These are phyloP conservation scores for Proales similis DNA, from an alignment of 1,140 invertebrate genomes.

Conservation along the genomic window DNA sequence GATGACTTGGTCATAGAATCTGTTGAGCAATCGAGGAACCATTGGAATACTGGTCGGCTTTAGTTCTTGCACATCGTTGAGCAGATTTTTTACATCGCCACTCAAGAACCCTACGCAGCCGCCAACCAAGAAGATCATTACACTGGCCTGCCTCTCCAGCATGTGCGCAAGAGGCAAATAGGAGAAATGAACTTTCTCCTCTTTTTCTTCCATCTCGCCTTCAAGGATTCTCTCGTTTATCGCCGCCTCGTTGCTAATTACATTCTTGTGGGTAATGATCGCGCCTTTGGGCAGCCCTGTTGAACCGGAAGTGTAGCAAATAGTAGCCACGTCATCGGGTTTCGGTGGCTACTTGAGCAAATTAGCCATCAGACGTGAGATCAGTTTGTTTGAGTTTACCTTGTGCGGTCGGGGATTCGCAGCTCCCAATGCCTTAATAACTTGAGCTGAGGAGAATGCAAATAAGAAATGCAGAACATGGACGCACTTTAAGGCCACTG, in stretches of 20 bases:
- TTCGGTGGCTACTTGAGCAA: slow-evolving; percentile 40
- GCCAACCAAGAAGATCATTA: slow-evolving; percentile 23
- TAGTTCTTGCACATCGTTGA: slow-evolving; percentile 84
- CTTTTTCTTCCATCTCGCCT: slow-evolving; percentile 9
- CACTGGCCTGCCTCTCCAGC: slow-evolving; percentile 11
- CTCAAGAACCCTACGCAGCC: slow-evolving; percentile 75
- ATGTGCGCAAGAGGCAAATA: slow-evolving; percentile 37
- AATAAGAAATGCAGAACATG: not conserved
- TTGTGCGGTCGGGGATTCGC: slow-evolving; percentile 10
- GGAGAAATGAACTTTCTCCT: slow-evolving; percentile 5
- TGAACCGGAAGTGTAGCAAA: slow-evolving; percentile 93
- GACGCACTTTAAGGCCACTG: slow-evolving; percentile 5
- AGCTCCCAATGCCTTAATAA: slow-evolving; percentile 3
- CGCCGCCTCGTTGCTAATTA: slow-evolving; percentile 47
- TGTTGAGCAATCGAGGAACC: slow-evolving; percentile 83
- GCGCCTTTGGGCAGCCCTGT: slow-evolving; percentile 92
- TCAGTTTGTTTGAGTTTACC: slow-evolving; percentile 1
- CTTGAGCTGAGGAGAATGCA: not conserved
- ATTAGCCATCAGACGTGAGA: not conserved
- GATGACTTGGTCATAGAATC: slow-evolving; percentile 56
- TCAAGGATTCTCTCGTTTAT: slow-evolving; percentile 17
- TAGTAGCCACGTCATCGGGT: slow-evolving; percentile 75
- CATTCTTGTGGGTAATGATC: slow-evolving; percentile 86
- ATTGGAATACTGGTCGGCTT: slow-evolving; percentile 87
- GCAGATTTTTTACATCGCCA: slow-evolving; percentile 77